phyloP scores from a whole-genome alignment of 1,140 invertebrate genomes.

The Bombus waltoni region DNA sequence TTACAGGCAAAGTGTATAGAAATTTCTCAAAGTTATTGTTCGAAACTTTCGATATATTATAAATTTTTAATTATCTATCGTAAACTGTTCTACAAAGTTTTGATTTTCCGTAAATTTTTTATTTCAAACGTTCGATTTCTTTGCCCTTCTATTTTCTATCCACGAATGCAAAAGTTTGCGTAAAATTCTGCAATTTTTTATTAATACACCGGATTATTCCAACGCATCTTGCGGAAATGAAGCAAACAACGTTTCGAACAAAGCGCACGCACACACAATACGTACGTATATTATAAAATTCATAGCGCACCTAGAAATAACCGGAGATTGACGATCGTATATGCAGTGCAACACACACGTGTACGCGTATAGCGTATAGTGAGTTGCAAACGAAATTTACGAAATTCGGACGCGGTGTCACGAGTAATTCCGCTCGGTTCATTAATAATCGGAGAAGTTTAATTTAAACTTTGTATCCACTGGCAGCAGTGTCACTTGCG shows the following conservation, averaged over 20 bases:
- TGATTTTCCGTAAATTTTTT: too few species aligned
- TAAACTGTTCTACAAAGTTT: too few species aligned
- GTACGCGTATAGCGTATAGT: too few species aligned
- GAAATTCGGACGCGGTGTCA: neutral
- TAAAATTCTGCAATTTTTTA: too few species aligned
- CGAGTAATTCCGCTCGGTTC: neutral
- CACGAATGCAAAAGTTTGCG: too few species aligned
- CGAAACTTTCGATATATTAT: too few species aligned
- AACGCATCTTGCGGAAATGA: neutral
- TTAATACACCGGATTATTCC: neutral
- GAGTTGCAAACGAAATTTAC: slow-evolving; percentile 16
- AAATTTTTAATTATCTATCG: too few species aligned
- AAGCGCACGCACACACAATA: too few species aligned
- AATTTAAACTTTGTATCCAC: slow-evolving; percentile 20
- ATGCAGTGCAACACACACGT: too few species aligned
- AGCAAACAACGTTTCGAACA: neutral
- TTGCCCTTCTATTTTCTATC: neutral
- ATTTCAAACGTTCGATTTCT: neutral
- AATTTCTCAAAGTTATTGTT: too few species aligned
- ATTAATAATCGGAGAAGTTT: slow-evolving; percentile 18
- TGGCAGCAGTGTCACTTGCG: neutral
- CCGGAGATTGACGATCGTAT: neutral
- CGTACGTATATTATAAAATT: neutral
- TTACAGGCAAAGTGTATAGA: too few species aligned
- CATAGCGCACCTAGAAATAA: neutral